Evolutionary conservation across 1,140 invertebrate species (phyloP).

Genomic region (Monomorium pharaonis): DNA sequence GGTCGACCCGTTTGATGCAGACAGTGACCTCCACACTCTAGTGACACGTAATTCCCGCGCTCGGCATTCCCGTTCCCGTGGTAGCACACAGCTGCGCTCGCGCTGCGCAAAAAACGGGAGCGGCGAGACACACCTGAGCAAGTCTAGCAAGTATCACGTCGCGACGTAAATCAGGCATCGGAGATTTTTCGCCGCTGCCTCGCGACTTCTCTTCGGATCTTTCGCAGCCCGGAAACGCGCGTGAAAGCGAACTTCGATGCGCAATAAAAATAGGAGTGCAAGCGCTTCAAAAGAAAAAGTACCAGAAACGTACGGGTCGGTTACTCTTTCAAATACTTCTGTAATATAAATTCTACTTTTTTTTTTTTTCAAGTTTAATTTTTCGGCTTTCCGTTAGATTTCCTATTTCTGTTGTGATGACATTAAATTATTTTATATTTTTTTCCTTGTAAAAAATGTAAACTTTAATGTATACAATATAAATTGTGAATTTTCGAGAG

Average conservation of each 20-base stretch:
- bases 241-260: background rate
- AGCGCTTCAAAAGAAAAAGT: background rate
- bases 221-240: background rate
- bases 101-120: slow-evolving; percentile 12
- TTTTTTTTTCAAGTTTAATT: background rate
- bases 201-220: background rate
- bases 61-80: slow-evolving; percentile 21
- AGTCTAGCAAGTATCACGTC: slow-evolving; percentile 5
- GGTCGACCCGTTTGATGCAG: background rate
- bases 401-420: background rate
- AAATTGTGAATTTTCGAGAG: background rate
- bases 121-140: slow-evolving; percentile 52
- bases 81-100: slow-evolving; percentile 23
- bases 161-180: background rate
- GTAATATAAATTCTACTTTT: background rate
- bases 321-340: background rate
- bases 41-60: slow-evolving; percentile 50
- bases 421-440: background rate
- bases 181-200: background rate
- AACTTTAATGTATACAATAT: too few species aligned
- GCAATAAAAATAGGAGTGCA: background rate
- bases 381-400: background rate
- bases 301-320: too few species aligned
- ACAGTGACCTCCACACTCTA: slow-evolving; percentile 56
- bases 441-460: background rate